Evolutionary conservation across 1,140 invertebrate species (phyloP).

Genomic region (Melipona quadrifasciata): DNA sequence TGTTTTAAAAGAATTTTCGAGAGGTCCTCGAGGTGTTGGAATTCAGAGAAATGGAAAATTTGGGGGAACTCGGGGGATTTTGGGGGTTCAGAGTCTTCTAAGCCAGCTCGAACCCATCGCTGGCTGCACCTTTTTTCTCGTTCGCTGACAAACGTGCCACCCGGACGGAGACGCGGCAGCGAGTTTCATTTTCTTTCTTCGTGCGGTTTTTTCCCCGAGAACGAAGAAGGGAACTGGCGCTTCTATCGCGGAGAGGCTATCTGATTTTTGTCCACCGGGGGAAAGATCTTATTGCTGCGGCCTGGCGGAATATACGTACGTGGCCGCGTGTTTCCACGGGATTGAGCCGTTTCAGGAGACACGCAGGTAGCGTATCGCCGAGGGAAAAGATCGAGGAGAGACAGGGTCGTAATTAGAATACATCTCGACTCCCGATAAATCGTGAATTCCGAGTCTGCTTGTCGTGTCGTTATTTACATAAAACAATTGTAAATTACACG

Average conservation of each 20-base stretch:
- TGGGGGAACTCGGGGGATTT: neutral
- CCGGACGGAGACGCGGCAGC: neutral
- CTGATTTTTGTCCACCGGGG: too few species aligned
- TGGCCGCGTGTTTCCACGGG: neutral
- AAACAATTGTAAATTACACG: too few species aligned
- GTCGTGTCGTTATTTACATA: too few species aligned
- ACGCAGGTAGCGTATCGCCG: neutral
- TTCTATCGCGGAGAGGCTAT: neutral
- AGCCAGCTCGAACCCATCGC: neutral
- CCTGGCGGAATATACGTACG: neutral
- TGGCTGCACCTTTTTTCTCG: neutral
- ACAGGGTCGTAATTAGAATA: too few species aligned
- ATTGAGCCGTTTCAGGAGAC: neutral
- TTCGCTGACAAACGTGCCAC: neutral
- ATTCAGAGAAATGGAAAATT: neutral
- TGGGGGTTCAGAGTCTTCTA: too few species aligned
- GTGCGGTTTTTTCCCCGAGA: neutral
- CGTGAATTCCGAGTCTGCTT: too few species aligned
- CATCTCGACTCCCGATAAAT: too few species aligned
- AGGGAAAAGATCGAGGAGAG: neutral
- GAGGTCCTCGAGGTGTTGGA: neutral
- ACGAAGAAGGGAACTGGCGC: neutral
- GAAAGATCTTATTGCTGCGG: neutral
- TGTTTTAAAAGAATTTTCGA: neutral
- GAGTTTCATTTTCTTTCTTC: slow-evolving; percentile 2